Percentiles rank a stretch among this genome's conserved stretches.
Conservation (phyloP, 2,113 vertebrate species). For the Ophiodon elongatus region DNA sequence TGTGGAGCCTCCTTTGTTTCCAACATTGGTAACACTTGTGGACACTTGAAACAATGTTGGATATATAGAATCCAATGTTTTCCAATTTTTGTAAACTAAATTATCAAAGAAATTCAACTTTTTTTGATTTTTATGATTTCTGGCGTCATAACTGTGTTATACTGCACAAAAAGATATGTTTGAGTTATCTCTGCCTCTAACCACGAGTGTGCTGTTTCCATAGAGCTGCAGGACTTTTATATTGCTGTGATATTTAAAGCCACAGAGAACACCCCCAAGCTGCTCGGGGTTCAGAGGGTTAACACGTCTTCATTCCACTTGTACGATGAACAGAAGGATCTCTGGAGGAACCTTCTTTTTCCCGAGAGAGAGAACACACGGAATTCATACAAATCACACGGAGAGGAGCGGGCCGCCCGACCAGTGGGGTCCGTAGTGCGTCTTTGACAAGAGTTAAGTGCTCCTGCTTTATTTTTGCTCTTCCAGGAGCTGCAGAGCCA, state of each 20-base stretch:
- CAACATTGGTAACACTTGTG: no score
- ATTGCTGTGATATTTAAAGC: no score
- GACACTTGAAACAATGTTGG: neutral
- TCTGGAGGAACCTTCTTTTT: neutral
- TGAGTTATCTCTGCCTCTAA: neutral
- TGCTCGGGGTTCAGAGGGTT: neutral
- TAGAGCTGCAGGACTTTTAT: neutral
- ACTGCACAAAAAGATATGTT: neutral
- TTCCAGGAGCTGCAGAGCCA: slow-evolving; percentile 49
- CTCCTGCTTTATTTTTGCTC: slow-evolving; percentile 54
- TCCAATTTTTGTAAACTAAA: neutral
- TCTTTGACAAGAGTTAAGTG: slow-evolving; percentile 56
- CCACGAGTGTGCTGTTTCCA: neutral
- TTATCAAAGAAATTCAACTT: no score
- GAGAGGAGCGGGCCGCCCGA: slow-evolving; percentile 16
- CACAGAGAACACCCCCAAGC: no score
- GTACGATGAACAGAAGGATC: neutral
- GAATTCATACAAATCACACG: slow-evolving; percentile 10
- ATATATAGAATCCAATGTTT: no score
- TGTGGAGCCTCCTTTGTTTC: no score
- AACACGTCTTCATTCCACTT: slow-evolving; percentile 9
- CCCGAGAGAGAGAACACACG: neutral
- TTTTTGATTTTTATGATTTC: no score
- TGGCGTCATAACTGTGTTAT: neutral
- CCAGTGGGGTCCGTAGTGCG: slow-evolving; percentile 12